Conservation (phyloP, 2,113 vertebrate species). For the Chloropsis hardwickii region DNA sequence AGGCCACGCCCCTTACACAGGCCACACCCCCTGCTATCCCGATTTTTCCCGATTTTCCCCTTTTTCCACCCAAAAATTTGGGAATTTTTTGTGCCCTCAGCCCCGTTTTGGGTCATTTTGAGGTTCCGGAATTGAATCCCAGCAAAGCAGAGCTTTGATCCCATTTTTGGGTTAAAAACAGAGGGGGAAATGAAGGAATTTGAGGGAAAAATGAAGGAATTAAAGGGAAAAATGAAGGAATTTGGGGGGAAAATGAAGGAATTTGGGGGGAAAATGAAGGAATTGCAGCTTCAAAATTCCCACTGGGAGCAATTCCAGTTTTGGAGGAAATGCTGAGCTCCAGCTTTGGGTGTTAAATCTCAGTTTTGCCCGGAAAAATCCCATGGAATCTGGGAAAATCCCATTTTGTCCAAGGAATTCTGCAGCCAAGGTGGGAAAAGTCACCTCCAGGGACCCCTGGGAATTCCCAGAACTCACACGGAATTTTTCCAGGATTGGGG, state of each 20-base stretch:
- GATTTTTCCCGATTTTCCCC: neutral
- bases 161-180: neutral
- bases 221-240: too few relatives aligned
- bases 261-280: neutral
- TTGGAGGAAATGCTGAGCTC: too few relatives aligned
- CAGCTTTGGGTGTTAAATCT: too few relatives aligned
- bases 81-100: neutral
- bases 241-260: neutral
- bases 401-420: neutral
- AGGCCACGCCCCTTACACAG: fast-evolving
- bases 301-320: neutral
- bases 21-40: neutral
- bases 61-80: neutral
- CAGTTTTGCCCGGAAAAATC: neutral
- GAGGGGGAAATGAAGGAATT: neutral
- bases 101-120: neutral
- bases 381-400: too few relatives aligned
- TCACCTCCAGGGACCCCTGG: neutral
- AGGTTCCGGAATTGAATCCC: neutral
- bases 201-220: neutral
- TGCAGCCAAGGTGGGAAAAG: neutral
- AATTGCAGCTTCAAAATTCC: neutral
- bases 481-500: neutral
- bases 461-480: neutral
- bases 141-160: neutral